These are phyloP conservation scores for Empis livida DNA, from an alignment of 2,888 invertebrate genomes.

Conservation along the genomic window DNA sequence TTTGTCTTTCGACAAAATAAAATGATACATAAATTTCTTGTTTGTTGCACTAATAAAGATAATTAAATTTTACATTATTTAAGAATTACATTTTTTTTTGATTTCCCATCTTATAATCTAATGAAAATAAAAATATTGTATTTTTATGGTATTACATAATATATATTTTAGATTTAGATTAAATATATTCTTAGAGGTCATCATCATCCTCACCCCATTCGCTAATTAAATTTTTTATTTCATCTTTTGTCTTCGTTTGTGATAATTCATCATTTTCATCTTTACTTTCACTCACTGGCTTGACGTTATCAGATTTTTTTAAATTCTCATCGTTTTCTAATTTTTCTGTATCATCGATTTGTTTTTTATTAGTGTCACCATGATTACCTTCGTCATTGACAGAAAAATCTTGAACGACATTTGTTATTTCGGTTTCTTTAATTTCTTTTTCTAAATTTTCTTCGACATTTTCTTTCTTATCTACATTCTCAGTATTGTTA, in stretches of 20 bases:
- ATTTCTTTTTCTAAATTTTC: not conserved
- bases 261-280: constrained; percentile 2
- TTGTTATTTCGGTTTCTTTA: constrained; percentile 7
- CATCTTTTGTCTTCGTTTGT: constrained; percentile 16
- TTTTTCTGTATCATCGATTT: constrained; percentile 2
- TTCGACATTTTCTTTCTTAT: constrained; percentile 1
- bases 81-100: not conserved
- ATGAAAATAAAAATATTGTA: not conserved
- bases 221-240: constrained; percentile 30
- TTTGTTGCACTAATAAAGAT: no score
- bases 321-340: constrained; percentile 5
- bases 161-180: no score
- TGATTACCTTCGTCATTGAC: constrained; percentile 1
- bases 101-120: not conserved
- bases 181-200: no score
- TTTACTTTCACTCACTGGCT: constrained; percentile 14
- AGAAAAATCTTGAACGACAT: constrained; percentile 17
- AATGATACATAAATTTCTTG: no score
- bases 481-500: not conserved
- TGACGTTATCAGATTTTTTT: constrained; percentile 9
- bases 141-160: not conserved
- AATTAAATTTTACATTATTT: no score
- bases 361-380: no score
- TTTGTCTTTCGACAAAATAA: no score
- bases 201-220: constrained; percentile 35